Percentiles rank a stretch among this genome's conserved stretches.
Conservation (phyloP, 2,888 invertebrate genomes). For the Phyllotreta striolata region DNA sequence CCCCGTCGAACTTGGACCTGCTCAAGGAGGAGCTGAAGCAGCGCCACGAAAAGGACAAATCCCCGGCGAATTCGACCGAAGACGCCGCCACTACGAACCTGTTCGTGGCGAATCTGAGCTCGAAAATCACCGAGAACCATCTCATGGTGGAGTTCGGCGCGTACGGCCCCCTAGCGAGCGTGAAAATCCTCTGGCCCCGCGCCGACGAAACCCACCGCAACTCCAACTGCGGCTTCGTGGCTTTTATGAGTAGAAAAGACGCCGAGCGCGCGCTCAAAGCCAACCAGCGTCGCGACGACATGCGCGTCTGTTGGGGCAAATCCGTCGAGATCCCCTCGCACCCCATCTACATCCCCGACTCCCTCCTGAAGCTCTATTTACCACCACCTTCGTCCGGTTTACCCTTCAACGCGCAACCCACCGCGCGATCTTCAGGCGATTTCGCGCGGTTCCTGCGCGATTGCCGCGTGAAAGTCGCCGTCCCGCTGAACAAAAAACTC, state of each 20-base stretch:
- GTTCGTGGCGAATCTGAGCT: slow-evolving; percentile 95
- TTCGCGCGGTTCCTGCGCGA: slow-evolving; percentile 33
- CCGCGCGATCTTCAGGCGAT: slow-evolving; percentile 45
- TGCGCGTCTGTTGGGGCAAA: slow-evolving; percentile 98
- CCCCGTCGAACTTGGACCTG: slow-evolving; percentile 94
- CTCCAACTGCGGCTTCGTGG: slow-evolving; percentile 97
- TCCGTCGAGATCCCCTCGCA: slow-evolving; percentile 93
- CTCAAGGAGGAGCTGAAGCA: slow-evolving; percentile 97
- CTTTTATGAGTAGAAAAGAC: slow-evolving; percentile 97
- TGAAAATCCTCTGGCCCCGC: slow-evolving; percentile 99
- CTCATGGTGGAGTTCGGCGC: slow-evolving; percentile 96
- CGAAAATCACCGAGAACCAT: slow-evolving; percentile 93
- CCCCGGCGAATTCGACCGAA: slow-evolving; percentile 76
- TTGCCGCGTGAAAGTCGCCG: slow-evolving; percentile 70
- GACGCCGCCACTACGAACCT: slow-evolving; percentile 97
- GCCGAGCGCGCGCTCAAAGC: slow-evolving; percentile 88
- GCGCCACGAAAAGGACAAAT: slow-evolving; percentile 76
- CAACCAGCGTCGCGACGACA: slow-evolving; percentile 87
- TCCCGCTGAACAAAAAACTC: slow-evolving; percentile 71
- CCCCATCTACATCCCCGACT: slow-evolving; percentile 95
- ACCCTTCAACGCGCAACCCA: slow-evolving; percentile 97
- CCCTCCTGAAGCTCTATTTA: slow-evolving; percentile 77
- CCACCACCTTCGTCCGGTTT: slow-evolving; percentile 92
- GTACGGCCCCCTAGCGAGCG: slow-evolving; percentile 96
- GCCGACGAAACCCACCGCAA: slow-evolving; percentile 75